A percentile compares a stretch with the other conserved stretches of the same genome.
Evolutionary conservation across 2,113 vertebrate genomes (phyloP).

Genomic region (Bettongia penicillata): DNA sequence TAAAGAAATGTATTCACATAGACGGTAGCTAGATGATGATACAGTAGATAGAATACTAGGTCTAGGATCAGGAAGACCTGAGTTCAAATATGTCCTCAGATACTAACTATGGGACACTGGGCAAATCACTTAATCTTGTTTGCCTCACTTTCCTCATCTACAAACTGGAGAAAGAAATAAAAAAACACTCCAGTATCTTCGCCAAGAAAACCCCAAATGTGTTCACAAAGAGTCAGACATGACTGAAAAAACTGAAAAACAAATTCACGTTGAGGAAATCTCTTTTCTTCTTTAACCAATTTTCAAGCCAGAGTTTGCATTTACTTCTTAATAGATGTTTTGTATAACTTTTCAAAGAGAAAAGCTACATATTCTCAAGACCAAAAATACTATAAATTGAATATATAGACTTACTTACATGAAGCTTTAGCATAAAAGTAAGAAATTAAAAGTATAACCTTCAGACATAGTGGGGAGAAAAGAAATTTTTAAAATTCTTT

Average conservation of each 20-base stretch:
- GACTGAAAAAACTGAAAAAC: neutral
- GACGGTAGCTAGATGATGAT: too few relatives aligned
- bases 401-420: neutral
- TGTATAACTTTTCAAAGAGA: neutral
- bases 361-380: neutral
- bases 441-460: neutral
- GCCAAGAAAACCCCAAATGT: neutral
- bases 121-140: too few relatives aligned
- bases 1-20: neutral
- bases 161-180: too few relatives aligned
- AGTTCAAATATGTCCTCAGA: too few relatives aligned
- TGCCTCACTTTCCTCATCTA: too few relatives aligned
- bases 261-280: neutral
- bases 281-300: neutral
- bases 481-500: neutral
- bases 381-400: neutral
- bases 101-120: too few relatives aligned
- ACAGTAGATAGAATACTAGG: too few relatives aligned
- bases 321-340: neutral
- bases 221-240: neutral
- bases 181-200: neutral
- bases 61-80: too few relatives aligned
- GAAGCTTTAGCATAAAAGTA: neutral
- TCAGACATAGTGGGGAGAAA: neutral
- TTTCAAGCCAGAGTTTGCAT: too few relatives aligned